phyloP scores from a whole-genome alignment of 2,888 invertebrate species.

The Tetranychus truncatus region DNA sequence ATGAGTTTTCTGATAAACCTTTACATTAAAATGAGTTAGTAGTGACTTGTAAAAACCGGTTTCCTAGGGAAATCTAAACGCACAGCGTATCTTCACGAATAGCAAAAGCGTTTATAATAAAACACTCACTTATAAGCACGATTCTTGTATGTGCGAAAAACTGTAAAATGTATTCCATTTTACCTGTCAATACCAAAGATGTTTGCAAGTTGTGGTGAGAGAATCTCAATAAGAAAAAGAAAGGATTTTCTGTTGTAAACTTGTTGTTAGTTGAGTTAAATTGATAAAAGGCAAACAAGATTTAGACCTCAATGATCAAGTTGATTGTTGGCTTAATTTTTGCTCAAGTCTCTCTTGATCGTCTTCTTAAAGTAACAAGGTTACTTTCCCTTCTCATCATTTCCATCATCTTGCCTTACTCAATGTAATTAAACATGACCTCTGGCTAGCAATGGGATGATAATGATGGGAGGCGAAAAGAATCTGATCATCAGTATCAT shows the following conservation, averaged over 20 bases:
- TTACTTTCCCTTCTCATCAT: neutral
- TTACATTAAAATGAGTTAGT: too few species aligned
- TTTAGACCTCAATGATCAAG: neutral
- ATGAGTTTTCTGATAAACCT: too few species aligned
- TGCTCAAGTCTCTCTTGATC: neutral
- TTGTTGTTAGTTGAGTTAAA: neutral
- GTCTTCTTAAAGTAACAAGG: neutral
- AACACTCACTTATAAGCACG: too few species aligned
- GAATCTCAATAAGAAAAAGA: neutral
- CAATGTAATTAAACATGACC: neutral
- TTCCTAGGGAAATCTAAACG: too few species aligned
- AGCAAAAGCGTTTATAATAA: too few species aligned
- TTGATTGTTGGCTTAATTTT: slow-evolving; percentile 1
- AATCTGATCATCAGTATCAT: neutral
- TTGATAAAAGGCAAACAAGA: neutral
- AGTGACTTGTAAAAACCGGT: too few species aligned
- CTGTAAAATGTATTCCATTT: neutral
- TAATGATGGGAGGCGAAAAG: neutral
- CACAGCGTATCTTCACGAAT: too few species aligned
- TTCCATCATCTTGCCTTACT: neutral
- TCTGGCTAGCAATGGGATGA: neutral
- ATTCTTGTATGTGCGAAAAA: too few species aligned
- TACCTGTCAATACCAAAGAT: too few species aligned
- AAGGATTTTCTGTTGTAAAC: neutral
- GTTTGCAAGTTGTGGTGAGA: neutral